These are phyloP conservation scores for Phalacrocorax carbo DNA, from an alignment of 2,113 vertebrate genomes.

Conservation along the genomic window DNA sequence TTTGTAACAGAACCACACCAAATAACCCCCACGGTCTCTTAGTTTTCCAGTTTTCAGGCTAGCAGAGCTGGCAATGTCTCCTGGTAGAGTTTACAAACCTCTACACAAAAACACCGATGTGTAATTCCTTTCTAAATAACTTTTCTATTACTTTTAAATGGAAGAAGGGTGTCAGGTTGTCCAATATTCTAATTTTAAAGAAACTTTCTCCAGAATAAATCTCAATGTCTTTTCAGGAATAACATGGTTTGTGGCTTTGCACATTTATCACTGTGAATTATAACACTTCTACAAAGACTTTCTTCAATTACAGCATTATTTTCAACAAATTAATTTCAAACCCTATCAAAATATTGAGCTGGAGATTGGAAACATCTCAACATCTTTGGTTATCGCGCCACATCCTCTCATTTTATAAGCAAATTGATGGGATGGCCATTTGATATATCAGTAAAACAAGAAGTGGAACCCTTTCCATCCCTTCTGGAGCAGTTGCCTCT, in stretches of 20 bases:
- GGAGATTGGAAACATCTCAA: background rate
- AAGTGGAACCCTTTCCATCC: background rate
- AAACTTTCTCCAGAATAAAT: background rate
- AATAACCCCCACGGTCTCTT: background rate
- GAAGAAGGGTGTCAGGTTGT: background rate
- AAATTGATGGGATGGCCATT: fast-evolving
- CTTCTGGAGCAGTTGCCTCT: background rate
- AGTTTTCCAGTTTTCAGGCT: fast-evolving
- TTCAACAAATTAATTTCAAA: background rate
- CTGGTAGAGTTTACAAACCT: background rate
- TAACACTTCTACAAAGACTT: background rate
- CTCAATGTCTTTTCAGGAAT: background rate
- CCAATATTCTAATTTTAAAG: background rate
- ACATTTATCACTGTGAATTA: background rate
- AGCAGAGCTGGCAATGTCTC: background rate
- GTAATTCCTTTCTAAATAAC: background rate
- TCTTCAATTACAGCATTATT: background rate
- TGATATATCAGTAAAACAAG: background rate
- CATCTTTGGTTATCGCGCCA: background rate
- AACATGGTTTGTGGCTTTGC: background rate
- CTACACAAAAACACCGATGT: background rate
- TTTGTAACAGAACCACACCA: background rate
- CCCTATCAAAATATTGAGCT: background rate
- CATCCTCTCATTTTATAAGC: background rate
- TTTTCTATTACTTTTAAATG: background rate